Conservation (phyloP, 2,797 vertebrate genomes). For the Monodelphis domestica region DNA sequence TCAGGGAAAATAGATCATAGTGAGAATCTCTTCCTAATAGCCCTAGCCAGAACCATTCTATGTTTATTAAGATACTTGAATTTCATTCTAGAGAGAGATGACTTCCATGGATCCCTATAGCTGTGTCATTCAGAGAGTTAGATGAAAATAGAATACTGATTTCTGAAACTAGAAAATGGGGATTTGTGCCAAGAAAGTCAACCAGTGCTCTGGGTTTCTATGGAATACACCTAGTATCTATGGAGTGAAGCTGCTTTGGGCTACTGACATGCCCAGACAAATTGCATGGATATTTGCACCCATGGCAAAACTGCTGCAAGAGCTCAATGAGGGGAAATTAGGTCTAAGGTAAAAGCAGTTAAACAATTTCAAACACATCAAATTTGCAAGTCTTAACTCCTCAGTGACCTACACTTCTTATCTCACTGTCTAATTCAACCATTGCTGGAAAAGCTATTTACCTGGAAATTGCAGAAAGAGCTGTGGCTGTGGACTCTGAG, state of each 20-base stretch:
- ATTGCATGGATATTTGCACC: slow-evolving; percentile 29
- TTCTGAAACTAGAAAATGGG: slow-evolving; percentile 17
- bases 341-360: slow-evolving; percentile 59
- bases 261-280: slow-evolving; percentile 57
- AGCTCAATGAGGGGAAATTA: slow-evolving; percentile 1
- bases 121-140: slow-evolving; percentile 44
- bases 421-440: slow-evolving; percentile 66
- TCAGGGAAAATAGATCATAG: background rate
- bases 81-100: background rate
- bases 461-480: slow-evolving; percentile 55
- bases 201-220: background rate
- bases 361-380: slow-evolving; percentile 63
- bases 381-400: slow-evolving; percentile 68
- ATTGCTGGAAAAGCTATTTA: slow-evolving; percentile 58
- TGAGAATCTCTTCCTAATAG: background rate
- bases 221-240: background rate
- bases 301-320: slow-evolving; percentile 54
- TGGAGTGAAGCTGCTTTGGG: slow-evolving; percentile 32
- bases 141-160: slow-evolving; percentile 37
- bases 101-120: slow-evolving; percentile 35
- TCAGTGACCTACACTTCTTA: slow-evolving; percentile 26
- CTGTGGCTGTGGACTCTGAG: background rate
- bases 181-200: slow-evolving; percentile 36
- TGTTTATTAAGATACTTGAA: slow-evolving; percentile 52
- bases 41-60: background rate